Evolutionary conservation across 92 coral and sea anemone species (phyloP), one percentile per base, ranked within the genome.

Genomic region (Actinernus sp.): DNA sequence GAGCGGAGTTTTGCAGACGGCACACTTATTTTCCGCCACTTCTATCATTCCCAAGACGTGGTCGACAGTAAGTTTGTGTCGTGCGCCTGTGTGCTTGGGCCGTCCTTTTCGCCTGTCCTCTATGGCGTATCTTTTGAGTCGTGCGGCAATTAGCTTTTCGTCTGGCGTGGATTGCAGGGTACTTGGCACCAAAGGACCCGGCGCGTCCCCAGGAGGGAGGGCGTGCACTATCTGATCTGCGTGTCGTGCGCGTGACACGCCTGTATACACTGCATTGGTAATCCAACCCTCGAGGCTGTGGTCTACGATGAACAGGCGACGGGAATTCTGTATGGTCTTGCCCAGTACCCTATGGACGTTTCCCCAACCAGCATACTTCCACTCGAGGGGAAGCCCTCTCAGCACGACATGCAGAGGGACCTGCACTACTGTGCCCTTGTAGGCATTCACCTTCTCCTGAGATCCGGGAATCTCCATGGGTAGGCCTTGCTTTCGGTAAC

Each of bases 31-130:
- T n/a, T n/a, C n/a, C n/a, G n/a, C n/a, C n/a, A n/a, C n/a, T n/a
- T n/a, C n/a, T n/a, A n/a, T n/a, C n/a, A n/a, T n/a, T n/a, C n/a
- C n/a, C n/a, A n/a, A n/a, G n/a, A 69, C 77, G 1, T n/a, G n/a
- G n/a, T n/a, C n/a, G n/a, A n/a, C n/a, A n/a, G n/a, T n/a, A n/a
- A n/a, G n/a, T 19, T 14, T 4, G 54, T 69, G 67, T 14, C 16
- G 14, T 0, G 55, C 24, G 6, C 67, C 77, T 1, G 27, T 69
- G 37, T 55, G 45, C 46, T 41, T 55, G 1, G 58, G 31, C 7
- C 68, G 68, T n/a, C 58, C 46, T 26, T 71, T 71, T 36, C 31
- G 68, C 48, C 68, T 17, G 68, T 71, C 78, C 45, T 71, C 68
- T 30, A 58, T 20, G n/a, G 16, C 58, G 44, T 71, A 71, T 18